Evolutionary conservation across 2,113 vertebrate species (phyloP).

Genomic region (Macrotus californicus): DNA sequence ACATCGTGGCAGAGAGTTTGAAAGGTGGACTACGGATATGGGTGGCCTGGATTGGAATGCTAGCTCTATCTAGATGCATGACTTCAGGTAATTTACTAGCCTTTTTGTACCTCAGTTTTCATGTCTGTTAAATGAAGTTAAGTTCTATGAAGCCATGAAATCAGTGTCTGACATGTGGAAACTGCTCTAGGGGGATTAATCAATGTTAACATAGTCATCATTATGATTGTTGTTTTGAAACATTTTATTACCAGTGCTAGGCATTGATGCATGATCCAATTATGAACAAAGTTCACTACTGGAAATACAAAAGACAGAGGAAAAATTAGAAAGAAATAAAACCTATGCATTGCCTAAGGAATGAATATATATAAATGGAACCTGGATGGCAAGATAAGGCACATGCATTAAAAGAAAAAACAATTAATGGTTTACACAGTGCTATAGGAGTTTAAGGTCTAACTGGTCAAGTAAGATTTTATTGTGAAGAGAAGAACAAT

Average conservation of each 20-base stretch:
- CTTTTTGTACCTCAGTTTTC: background rate
- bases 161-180: background rate
- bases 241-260: background rate
- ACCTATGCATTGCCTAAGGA: background rate
- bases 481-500: background rate
- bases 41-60: background rate
- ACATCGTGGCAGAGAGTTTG: background rate
- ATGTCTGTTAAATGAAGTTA: background rate
- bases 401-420: background rate
- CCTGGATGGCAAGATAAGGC: background rate
- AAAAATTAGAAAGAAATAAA: background rate
- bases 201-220: background rate
- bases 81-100: background rate
- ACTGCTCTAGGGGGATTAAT: background rate
- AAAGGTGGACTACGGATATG: background rate
- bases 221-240: constrained; percentile 10
- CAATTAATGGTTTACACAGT: background rate
- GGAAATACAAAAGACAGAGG: background rate
- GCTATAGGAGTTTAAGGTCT: background rate
- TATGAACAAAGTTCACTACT: background rate
- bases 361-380: background rate
- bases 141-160: background rate
- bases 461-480: background rate
- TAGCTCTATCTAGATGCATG: background rate
- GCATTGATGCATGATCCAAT: background rate